Evolutionary conservation across 1,140 invertebrate species (phyloP), one percentile per base, ranked within the genome.

Genomic region (Helicorthomorpha holstii): DNA sequence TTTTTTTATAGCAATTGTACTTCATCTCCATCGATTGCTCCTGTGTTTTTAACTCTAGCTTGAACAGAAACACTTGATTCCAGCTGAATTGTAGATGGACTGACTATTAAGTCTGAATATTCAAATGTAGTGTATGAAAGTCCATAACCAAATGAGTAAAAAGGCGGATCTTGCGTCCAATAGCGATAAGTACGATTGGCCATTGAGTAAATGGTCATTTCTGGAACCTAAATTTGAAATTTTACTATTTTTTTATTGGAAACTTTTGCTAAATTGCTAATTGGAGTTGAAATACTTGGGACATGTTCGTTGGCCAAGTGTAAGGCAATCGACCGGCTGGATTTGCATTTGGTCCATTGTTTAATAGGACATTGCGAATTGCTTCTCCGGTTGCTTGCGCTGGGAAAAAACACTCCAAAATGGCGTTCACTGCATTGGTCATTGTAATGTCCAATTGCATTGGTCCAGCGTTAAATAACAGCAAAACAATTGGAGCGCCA

Each of bases 81-180:
- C 3, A 58, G 56, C 38, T 53, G 24, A 16, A 64, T 53, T n/a
- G 49, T 50, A 10, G 43, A 43, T 14, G 48, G 29, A 1, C 29
- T 47, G 1, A 61, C n/a, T 7, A 38, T 27, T 1, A 64, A 48
- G 19, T 57, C 50, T 23, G 51, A 49, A 51, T 65, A 68, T 27
- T 42, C 27, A 54, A 68, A 68, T 7, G 38, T 59, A 10, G 62
- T 59, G 46, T 66, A 68, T 25, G 64, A 66, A 16, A 68, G 38
- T 1, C 66, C 65, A 48, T 63, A 68, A 1, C 66, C 66, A 54
- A 66, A 68, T 2, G 65, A 62, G 54, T 61, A 68, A 7, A 64
- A 48, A 0, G 63, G 61, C 1, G 56, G 48, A 23, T 58, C 60
- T 2, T 54, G 52, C 49, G 29, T 47, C 58, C 42, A 64, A 55